A percentile compares a stretch with the other conserved stretches of the same genome.
phyloP scores from a whole-genome alignment of 2,888 invertebrate species.

The Dryocosmus kuriphilus region DNA sequence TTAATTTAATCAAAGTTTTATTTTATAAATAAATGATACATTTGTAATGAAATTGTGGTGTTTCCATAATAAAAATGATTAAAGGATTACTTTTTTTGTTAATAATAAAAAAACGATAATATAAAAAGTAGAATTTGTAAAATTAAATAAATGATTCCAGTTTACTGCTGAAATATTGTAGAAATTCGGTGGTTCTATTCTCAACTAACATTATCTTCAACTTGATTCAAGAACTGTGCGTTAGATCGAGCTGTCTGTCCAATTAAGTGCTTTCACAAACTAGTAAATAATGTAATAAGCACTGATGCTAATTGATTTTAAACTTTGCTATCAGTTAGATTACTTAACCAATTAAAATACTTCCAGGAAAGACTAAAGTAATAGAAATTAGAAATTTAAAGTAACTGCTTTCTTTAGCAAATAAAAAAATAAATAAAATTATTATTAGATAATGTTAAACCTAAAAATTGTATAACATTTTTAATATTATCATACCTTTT shows the following conservation, averaged over 20 bases:
- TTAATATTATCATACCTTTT: too few relatives aligned
- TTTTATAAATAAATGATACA: too few relatives aligned
- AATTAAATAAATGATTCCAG: not conserved
- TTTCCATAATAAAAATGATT: too few relatives aligned
- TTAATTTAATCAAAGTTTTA: too few relatives aligned
- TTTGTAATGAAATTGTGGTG: too few relatives aligned
- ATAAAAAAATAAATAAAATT: too few relatives aligned
- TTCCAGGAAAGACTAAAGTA: not conserved
- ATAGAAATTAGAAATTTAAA: not conserved
- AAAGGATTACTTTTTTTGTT: too few relatives aligned
- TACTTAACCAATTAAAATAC: not conserved
- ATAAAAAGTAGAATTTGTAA: too few relatives aligned
- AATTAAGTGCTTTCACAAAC: not conserved
- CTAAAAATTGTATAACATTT: too few relatives aligned
- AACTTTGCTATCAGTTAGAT: not conserved
- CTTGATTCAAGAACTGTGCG: not conserved
- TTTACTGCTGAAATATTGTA: not conserved
- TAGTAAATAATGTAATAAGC: not conserved
- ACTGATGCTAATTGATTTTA: not conserved
- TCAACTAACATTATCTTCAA: not conserved
- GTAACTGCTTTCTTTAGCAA: not conserved
- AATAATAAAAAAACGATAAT: too few relatives aligned
- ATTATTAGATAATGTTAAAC: too few relatives aligned
- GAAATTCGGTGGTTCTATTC: not conserved
- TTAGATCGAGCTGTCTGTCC: slow-evolving; percentile 23